Evolutionary conservation across 2,888 invertebrate species (phyloP).

Genomic region (Ornithoptera priamus): DNA sequence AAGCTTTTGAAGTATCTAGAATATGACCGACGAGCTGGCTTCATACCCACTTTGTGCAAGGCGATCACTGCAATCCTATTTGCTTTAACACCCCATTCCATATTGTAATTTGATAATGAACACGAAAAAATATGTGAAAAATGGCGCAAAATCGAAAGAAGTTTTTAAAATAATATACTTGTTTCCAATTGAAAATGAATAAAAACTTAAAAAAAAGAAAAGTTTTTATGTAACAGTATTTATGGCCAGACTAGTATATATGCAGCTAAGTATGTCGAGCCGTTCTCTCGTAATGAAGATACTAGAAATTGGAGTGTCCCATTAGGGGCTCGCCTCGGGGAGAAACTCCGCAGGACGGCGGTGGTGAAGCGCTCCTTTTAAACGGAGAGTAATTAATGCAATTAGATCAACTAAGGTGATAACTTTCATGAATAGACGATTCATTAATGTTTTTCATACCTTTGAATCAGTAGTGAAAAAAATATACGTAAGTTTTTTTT

Average conservation of each 20-base stretch:
- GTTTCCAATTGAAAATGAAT: too few relatives aligned
- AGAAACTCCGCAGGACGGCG: neutral
- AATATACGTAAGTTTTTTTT: neutral
- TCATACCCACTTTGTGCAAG: too few relatives aligned
- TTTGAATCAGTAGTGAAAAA: neutral
- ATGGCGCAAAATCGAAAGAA: too few relatives aligned
- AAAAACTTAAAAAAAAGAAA: too few relatives aligned
- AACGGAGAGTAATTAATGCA: slow-evolving; percentile 26
- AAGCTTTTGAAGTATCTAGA: too few relatives aligned
- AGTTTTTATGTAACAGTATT: too few relatives aligned
- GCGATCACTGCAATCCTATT: too few relatives aligned
- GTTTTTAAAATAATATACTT: too few relatives aligned
- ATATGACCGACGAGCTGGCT: too few relatives aligned
- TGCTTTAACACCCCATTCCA: too few relatives aligned
- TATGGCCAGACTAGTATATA: neutral
- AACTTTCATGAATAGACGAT: slow-evolving; percentile 5
- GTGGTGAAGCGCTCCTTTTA: slow-evolving; percentile 16
- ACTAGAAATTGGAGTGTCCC: slow-evolving; percentile 26
- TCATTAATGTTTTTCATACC: neutral
- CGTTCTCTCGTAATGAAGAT: slow-evolving; percentile 22
- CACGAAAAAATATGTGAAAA: too few relatives aligned
- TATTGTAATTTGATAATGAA: too few relatives aligned
- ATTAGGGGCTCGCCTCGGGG: slow-evolving; percentile 14
- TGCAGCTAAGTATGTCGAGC: slow-evolving; percentile 19
- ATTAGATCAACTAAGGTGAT: slow-evolving; percentile 8